Evolutionary conservation across 30 jellyfish, hydroid and myxozoan genomes (phyloP), one percentile per base, ranked within the genome.

Genomic region (Aurelia coerulea): DNA sequence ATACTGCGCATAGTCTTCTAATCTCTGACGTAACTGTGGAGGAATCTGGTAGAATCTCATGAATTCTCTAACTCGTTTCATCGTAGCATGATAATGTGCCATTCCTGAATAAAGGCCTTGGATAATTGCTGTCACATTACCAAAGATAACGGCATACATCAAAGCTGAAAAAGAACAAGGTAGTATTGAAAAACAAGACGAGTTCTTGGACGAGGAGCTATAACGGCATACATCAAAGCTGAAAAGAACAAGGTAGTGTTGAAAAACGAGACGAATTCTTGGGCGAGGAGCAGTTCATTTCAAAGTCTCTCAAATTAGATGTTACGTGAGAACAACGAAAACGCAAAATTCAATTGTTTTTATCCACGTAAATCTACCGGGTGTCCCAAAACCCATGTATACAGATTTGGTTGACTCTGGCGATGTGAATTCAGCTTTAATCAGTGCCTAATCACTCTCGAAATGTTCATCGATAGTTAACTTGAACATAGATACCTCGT

Each of bases 161-260:
- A 95, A 73, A 33, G 99, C 99, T 95, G 73, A 13, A 62, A 54
- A 5, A 19, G 34, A 41, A 87, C 59, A 33, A 17, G 66, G 63
- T 31, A 19, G 31, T 34, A 17, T 4, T 10, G 64, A 78, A 23
- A 23, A 23, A 23, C 29, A 0, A 23, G 29, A 23, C 29, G 29
- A 23, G 0, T 23, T 23, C 29, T 23, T 23, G 29, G 29, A 0
- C 29, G 29, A 23, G 29, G 29, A 23, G 29, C 29, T n/a, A 95
- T 95, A 76, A 95, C 97, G 12, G 99, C 99, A 71, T 95, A 89
- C 99, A 95, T 95, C 78, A 95, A 73, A 33, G 99, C 99, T 95
- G 73, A 13, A 62, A 54, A 5, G 34, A 41, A 87, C 59, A 33
- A 17, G 66, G 63, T 31, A 19, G 31, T 34, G 7, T 4, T 10